Percentiles rank a stretch among this genome's conserved stretches.
Evolutionary conservation across 2,797 vertebrate genomes (phyloP).

Genomic region (Fistularia tabacaria): DNA sequence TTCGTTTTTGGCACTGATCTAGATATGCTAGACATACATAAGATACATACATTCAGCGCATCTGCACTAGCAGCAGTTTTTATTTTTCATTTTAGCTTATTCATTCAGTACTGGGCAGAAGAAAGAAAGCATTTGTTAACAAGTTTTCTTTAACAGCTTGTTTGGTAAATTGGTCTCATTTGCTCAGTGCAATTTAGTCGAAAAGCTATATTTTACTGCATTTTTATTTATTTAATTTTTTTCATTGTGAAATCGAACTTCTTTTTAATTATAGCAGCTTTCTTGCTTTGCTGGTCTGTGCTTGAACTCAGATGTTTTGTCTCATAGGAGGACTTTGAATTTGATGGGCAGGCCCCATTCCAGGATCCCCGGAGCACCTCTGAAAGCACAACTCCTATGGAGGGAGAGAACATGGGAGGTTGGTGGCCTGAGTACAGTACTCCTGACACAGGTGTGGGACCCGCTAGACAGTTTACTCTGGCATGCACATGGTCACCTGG

Average conservation of each 20-base stretch:
- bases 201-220: too few species aligned
- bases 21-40: too few species aligned
- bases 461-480: slow-evolving; percentile 78
- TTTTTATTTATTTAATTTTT: too few species aligned
- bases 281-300: background rate
- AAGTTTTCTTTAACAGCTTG: too few species aligned
- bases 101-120: too few species aligned
- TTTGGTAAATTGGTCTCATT: too few species aligned
- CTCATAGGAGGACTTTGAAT: slow-evolving; percentile 82
- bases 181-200: too few species aligned
- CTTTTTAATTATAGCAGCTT: background rate
- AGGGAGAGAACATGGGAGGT: slow-evolving; percentile 97
- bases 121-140: too few species aligned
- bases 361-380: slow-evolving; percentile 68
- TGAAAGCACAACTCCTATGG: slow-evolving; percentile 76
- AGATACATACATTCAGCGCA: too few species aligned
- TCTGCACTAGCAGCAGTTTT: too few species aligned
- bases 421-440: slow-evolving; percentile 95
- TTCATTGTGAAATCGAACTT: background rate
- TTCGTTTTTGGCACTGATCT: too few species aligned
- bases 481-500: slow-evolving; percentile 80
- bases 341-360: slow-evolving; percentile 71
- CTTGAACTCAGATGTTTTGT: background rate
- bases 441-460: slow-evolving; percentile 87
- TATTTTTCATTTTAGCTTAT: too few species aligned